Base-by-base conservation (phyloP, 2,888 invertebrate genomes). In the Chromoteleia sp. region DNA sequence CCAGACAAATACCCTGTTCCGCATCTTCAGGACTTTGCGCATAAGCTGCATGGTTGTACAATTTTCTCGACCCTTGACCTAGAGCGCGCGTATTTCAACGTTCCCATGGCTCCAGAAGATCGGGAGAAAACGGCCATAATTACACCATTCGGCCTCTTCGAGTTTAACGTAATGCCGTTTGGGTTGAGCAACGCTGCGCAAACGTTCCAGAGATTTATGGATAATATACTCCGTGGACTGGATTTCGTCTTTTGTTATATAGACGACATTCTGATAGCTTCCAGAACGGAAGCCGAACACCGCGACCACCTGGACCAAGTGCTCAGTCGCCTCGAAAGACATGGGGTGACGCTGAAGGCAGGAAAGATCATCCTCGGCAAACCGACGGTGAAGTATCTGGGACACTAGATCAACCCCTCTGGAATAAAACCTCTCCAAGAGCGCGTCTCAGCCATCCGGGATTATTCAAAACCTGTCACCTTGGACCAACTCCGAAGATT, bases 401-500 rank as follows among this genome's bases (percentile, higher is more conserved):
- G 14, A 6, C 39, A 39, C 14, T 2, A 39, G 6, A 2, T 39
- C 8, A 14, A 14, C 14, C 2, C 39, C 6, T 6, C 2, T 12
- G 8, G 39, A 39, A 6, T 14, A 2, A 50, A 29, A 29, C 52
- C 15, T 10, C 52, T 30, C 4, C 10, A 29, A 0, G 15, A 30
- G 8, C 52, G 30, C 5, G 52, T 15, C 6, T 5, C 0, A 8
- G n/a, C 5, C n/a, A 29, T 50, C 29, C 29, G 12, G 50, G 50
- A 50, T 4, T 50, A 12, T 10, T 29, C 50, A 7, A 50, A 29
- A 10, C 50, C 29, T 6, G 8, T 0, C 2, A 25, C 12, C 1
- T 3, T 50, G 7, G 50, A 50, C 17, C 10, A n/a, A 2, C 54
- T 54, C 1, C 30, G 33, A 7, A 30, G 33, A 25, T 54, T 54